Base-by-base conservation (phyloP, 30 jellyfish, hydroid and myxozoan genomes). In the Nemopilema nomurai region DNA sequence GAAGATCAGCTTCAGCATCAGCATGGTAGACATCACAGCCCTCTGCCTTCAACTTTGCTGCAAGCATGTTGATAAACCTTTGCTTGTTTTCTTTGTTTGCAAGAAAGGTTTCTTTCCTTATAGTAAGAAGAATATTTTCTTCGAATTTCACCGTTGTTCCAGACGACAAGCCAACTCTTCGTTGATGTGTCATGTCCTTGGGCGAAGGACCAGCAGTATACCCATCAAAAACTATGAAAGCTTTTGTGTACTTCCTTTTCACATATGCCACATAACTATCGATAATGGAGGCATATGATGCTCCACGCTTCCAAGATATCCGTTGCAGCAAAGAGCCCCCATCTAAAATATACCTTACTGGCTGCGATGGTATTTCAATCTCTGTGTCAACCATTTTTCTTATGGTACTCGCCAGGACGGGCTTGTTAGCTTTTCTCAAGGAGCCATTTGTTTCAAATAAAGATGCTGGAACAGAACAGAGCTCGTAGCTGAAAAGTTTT, bases 1-100 rank as follows among this genome's bases (percentile, higher is more conserved):
- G 75, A 69, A 87, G 81, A 80, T 78, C 92, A 3, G 92, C 88
- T 52, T 79, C 96, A 70, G 62, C 90, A 13, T 74, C 83, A 18
- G 82, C 74, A 65, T 57, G 57, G 77, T n/a, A 16, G 65, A 73
- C 76, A n/a, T 64, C 76, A 53, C 73, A 77, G 76, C 72, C 84
- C 67, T 74, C 74, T 16, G 69, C 62, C 66, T 70, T 27, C 74
- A 79, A 67, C 77, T 69, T 33, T 29, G n/a, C 51, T 20, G 72
- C 92, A 3, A 88, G 76, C 79, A 79, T 69, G 80, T 79, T 69
- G 77, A 69, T 76, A 66, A 88, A 62, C 13, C 87, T 24, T 49
- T 71, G 91, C 83, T 88, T 79, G 74, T 76, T 86, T 51, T 26
- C 75, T 28, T 21, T 18, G 74, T 80, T 69, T 52, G 92, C 83